Base-by-base conservation (phyloP, 2,888 invertebrate species). In the Cephus spinipes region DNA sequence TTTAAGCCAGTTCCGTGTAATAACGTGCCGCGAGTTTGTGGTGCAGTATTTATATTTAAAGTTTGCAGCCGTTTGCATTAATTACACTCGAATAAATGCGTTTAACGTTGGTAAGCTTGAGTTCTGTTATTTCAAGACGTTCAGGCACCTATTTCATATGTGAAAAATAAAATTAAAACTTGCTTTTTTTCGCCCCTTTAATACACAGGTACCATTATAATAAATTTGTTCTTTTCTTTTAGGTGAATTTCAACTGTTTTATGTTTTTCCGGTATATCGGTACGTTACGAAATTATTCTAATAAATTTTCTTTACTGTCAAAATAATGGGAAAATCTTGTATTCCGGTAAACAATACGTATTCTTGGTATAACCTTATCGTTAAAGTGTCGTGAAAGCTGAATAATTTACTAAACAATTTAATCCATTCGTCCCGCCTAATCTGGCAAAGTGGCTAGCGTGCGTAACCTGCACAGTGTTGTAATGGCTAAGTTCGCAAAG, bases 1-100 rank as follows among this genome's bases (percentile, higher is more conserved):
- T 82, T 83, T 83, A 83, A 85, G 85, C 85, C 83, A 79, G 80
- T 82, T 79, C 80, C 79, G 78, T 79, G 80, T 81, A 82, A 80
- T 85, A 85, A 82, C 83, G 81, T 76, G 78, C 79, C 77, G 55
- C 77, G 79, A 77, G 78, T 80, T 79, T 79, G 74, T 69, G 73
- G 36, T 71, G 77, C 78, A 80, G 80, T 83, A 81, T 85, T 83
- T 83, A 83, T 84, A 83, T 81, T 83, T 80, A 80, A 83, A 85
- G 81, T 82, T 84, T 79, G 77, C 73, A 78, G 79, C 78, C 81
- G 83, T 84, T 84, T 83, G 83, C 83, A 84, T 83, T 83, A 83
- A 82, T 85, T 84, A 83, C 81, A 79, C 79, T 78, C 76, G 82
- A 81, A 81, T 81, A 81, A 83, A 76, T 79, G 76, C 75, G 74